phyloP scores from a whole-genome alignment of 2,888 invertebrate species.

The Sipha maydis region DNA sequence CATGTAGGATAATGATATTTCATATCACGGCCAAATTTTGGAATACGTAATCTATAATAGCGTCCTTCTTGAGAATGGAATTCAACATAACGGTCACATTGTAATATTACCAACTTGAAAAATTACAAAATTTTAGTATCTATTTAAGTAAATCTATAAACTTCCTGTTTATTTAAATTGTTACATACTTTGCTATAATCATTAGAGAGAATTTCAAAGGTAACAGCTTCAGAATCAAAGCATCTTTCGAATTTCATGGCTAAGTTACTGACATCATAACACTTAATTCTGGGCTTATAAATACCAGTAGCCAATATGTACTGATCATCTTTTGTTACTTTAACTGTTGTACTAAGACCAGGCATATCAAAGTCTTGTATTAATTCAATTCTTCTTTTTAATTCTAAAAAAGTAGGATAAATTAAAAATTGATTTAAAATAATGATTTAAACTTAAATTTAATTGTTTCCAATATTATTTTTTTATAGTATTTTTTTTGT shows the following conservation, averaged over 20 bases:
- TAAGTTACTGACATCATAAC: constrained; percentile 95
- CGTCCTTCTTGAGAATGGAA: constrained; percentile 94
- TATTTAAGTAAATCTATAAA: too few relatives aligned
- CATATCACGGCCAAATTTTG: constrained; percentile 94
- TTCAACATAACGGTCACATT: constrained; percentile 91
- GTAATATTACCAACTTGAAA: constrained; percentile 85
- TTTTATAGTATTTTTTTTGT: too few relatives aligned
- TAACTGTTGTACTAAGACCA: constrained; percentile 85
- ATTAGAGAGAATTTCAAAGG: constrained; percentile 90
- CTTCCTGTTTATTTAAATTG: background rate
- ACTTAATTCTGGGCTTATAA: constrained; percentile 95
- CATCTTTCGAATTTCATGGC: constrained; percentile 98
- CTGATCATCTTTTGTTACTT: constrained; percentile 89
- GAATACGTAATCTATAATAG: constrained; percentile 90
- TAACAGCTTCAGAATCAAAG: constrained; percentile 95
- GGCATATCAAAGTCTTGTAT: constrained; percentile 99
- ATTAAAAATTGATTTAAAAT: background rate
- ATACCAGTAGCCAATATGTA: constrained; percentile 92
- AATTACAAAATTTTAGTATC: constrained; percentile 56
- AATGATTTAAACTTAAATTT: too few relatives aligned
- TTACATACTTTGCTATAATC: constrained; percentile 90
- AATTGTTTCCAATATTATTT: too few relatives aligned
- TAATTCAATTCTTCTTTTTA: constrained; percentile 90
- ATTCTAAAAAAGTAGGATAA: constrained; percentile 71
- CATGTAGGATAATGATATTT: constrained; percentile 88